Evolutionary conservation across 2,888 invertebrate species (phyloP).

Genomic region (Epinotia demarniana): DNA sequence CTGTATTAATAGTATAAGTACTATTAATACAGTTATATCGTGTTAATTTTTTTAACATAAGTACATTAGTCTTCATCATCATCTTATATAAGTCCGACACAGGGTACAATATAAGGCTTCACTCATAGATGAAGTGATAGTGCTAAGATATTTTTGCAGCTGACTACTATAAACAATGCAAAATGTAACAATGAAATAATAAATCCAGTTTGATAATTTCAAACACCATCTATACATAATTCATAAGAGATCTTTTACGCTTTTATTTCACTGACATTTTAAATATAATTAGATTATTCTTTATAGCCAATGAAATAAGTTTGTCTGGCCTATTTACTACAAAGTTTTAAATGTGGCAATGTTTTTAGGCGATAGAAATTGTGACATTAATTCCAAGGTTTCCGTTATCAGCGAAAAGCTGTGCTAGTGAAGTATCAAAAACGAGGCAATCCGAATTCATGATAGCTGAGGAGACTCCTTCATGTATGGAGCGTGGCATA

Average conservation of each 20-base stretch:
- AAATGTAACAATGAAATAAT: slow-evolving; percentile 35
- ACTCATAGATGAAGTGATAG: not conserved
- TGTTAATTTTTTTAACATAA: too few species aligned
- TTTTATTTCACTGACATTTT: slow-evolving; percentile 43
- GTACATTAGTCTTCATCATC: too few species aligned
- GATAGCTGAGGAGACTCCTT: slow-evolving; percentile 99
- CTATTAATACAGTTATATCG: too few species aligned
- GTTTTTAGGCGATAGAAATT: slow-evolving; percentile 93
- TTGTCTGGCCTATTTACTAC: slow-evolving; percentile 48
- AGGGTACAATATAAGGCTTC: not conserved
- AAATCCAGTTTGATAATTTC: slow-evolving; percentile 32
- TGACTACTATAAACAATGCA: slow-evolving; percentile 34
- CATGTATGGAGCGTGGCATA: slow-evolving; percentile 99
- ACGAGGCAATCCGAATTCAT: slow-evolving; percentile 99
- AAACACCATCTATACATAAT: slow-evolving; percentile 38
- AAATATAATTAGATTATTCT: slow-evolving; percentile 45
- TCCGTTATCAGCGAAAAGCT: slow-evolving; percentile 99
- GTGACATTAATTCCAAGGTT: slow-evolving; percentile 99
- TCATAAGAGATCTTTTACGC: slow-evolving; percentile 39
- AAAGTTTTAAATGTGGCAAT: slow-evolving; percentile 51
- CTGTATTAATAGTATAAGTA: too few species aligned
- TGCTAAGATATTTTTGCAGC: not conserved
- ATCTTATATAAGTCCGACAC: too few species aligned
- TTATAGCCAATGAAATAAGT: slow-evolving; percentile 53
- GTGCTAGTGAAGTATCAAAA: slow-evolving; percentile 99